Evolutionary conservation across 2,888 invertebrate species (phyloP), one percentile per base, ranked within the genome.

Genomic region (Cryptocephalus primarius): DNA sequence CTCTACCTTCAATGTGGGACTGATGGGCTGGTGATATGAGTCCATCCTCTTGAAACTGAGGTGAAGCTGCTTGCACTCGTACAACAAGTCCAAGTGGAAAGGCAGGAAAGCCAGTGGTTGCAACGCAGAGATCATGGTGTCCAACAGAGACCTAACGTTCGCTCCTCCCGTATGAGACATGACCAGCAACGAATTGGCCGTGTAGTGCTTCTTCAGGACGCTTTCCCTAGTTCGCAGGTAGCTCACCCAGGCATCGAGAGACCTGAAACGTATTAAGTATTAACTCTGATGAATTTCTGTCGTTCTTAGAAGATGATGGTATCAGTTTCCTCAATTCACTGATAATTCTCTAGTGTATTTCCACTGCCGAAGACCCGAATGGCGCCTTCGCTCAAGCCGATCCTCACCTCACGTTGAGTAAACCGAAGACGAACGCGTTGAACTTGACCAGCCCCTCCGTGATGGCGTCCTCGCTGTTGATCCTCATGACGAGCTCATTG

Each of bases 161-260:
- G 76, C 68, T 47, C 79, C 77, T 0, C 79, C 79, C 8, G 78
- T 78, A 53, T 82, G 77, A 33, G 79, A 75, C 50, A 77, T 67
- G 33, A 80, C 72, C 57, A 92, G 76, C 51, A 92, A 75, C 42
- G 88, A 85, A 60, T 82, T 82, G 8, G 79, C 75, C 4, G 76
- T 78, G 70, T 91, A 93, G 66, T 91, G 88, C 61, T 85, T 87
- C 39, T 80, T 78, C 43, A 91, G 72, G 12, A 90, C 78, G 12
- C 84, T 83, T 66, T 91, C 91, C 54, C 91, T 78, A 10, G 89
- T 87, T 54, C 88, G 78, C 44, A 92, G 75, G 65, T 89, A 91
- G 47, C 87, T 85, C 54, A 89, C 79, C 91, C 92, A 93, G 33
- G 90, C 89, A 61, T 91, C 91, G 56, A 93, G 74, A n/a, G 90